Conservation (phyloP, 2,797 vertebrate species). For the Australoheros facetus region DNA sequence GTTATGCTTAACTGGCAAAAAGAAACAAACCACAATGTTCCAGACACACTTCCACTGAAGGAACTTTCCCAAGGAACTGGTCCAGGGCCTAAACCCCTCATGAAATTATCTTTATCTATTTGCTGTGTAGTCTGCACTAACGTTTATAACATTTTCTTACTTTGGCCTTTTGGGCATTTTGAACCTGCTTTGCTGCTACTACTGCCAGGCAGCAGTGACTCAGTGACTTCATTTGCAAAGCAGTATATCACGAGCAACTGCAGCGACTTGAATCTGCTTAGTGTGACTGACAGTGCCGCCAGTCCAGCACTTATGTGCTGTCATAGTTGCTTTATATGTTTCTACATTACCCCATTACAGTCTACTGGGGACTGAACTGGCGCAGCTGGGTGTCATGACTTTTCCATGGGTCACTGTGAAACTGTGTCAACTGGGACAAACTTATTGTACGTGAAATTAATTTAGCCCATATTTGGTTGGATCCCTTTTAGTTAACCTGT, state of each 20-base stretch:
- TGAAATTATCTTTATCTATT: neutral
- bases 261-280: neutral
- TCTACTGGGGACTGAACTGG: neutral
- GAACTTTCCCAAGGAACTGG: neutral
- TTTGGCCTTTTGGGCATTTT: neutral
- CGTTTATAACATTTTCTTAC: neutral
- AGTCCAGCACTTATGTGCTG: neutral
- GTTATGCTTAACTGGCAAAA: neutral
- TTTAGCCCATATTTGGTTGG: neutral
- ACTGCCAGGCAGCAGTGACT: neutral
- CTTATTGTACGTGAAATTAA: neutral
- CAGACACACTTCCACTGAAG: neutral
- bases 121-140: neutral
- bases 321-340: neutral
- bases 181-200: neutral
- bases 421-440: neutral
- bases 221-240: neutral
- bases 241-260: neutral
- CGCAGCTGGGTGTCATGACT: rapidly evolving
- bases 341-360: neutral
- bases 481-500: neutral
- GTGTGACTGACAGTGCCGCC: neutral
- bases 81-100: neutral
- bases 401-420: neutral
- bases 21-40: neutral